Evolutionary conservation across 2,113 vertebrate genomes (phyloP).

Genomic region (Dicrurus megarhynchus): DNA sequence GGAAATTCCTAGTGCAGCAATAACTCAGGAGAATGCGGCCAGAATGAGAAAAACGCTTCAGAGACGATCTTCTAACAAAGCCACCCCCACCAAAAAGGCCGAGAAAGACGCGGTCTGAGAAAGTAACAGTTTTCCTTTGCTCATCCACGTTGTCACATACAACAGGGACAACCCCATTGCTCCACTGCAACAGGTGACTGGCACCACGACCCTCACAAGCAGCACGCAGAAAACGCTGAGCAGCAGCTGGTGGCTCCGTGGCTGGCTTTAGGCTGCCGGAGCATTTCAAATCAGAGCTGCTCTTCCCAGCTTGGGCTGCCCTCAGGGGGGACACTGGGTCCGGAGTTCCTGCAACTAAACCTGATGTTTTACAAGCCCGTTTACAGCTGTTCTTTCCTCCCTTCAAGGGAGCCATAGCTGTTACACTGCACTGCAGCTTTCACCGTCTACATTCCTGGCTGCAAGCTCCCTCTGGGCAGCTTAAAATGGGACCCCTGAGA

Average conservation of each 20-base stretch:
- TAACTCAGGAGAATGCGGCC: background rate
- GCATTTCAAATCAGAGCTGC: background rate
- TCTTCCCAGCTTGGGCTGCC: background rate
- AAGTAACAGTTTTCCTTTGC: background rate
- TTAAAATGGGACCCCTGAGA: background rate
- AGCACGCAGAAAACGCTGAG: background rate
- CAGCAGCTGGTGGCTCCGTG: background rate
- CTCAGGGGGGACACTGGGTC: background rate
- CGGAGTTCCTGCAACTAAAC: background rate
- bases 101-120: rapidly evolving
- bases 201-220: rapidly evolving
- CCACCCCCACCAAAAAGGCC: background rate
- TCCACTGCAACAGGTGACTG: background rate
- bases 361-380: background rate
- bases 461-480: background rate
- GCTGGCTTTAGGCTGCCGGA: background rate
- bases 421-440: background rate
- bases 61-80: background rate
- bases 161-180: rapidly evolving
- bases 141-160: rapidly evolving
- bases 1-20: background rate
- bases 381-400: background rate
- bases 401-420: background rate
- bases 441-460: background rate
- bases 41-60: slow-evolving; percentile 19